Evolutionary conservation across 2,113 vertebrate genomes (phyloP).

Genomic region (Pelvicachromis taeniatus): DNA sequence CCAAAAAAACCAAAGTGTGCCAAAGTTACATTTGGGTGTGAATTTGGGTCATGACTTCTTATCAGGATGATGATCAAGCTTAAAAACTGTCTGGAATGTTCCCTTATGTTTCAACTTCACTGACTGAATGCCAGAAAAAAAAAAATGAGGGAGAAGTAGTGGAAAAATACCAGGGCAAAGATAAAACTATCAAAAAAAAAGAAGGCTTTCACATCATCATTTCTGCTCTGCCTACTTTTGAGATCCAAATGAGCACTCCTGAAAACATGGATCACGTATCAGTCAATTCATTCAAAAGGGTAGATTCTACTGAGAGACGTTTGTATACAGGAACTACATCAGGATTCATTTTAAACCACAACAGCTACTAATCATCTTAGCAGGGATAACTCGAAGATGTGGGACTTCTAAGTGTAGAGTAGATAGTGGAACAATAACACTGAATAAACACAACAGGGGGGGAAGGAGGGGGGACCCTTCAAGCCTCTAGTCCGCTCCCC

Average conservation of each 20-base stretch:
- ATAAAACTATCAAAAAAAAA: slow-evolving; percentile 20
- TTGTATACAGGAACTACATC: slow-evolving; percentile 31
- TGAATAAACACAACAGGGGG: slow-evolving; percentile 37
- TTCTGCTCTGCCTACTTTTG: not conserved
- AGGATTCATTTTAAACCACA: slow-evolving; percentile 43
- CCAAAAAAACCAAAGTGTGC: not conserved
- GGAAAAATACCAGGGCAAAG: not conserved
- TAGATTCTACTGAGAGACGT: slow-evolving; percentile 16
- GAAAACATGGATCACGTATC: slow-evolving; percentile 28
- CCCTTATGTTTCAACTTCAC: not conserved
- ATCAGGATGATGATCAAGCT: slow-evolving; percentile 8
- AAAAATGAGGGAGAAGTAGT: not conserved
- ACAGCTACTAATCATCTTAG: slow-evolving; percentile 47
- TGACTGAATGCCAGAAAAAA: not conserved
- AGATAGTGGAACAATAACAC: slow-evolving; percentile 48
- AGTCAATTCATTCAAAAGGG: slow-evolving; percentile 16
- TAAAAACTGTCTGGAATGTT: slow-evolving; percentile 41
- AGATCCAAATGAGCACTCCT: not conserved
- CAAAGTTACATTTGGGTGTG: slow-evolving; percentile 17
- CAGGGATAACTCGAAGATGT: slow-evolving; percentile 3
- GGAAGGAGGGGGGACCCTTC: not conserved
- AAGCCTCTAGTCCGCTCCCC: slow-evolving; percentile 30
- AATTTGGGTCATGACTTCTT: not conserved
- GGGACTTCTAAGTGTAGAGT: slow-evolving; percentile 31
- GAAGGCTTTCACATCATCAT: not conserved